Evolutionary conservation across 2,888 invertebrate species (phyloP), one percentile per base, ranked within the genome.

Genomic region (Drosophila austrosaltans): DNA sequence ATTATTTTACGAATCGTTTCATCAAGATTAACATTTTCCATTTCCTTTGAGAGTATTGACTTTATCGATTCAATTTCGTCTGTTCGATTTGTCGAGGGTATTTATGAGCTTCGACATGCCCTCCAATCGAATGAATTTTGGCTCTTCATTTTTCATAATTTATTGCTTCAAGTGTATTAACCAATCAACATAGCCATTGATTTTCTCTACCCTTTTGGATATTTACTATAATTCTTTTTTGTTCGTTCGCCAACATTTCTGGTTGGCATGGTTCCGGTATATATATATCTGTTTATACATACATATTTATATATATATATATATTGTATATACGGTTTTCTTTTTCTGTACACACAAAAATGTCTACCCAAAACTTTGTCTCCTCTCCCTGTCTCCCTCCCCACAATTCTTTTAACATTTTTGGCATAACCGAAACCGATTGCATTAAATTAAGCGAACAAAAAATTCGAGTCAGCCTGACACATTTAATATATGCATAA

Each of bases 401-500:
- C n/a, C 7, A 2, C 56, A 7, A 32, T 6, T 12, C n/a, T 22
- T 20, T 36, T 1, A 36, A 6, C 39, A 59, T 66, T 71, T 48
- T 56, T 75, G 72, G 63, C 77, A 57, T 56, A 48, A 42, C 63
- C 40, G 40, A 42, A 32, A 42, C 68, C 69, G 76, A 73, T 82
- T 79, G 79, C 72, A 77, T 79, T 77, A 79, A 79, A 79, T 82
- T 66, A 79, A 76, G 79, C 80, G 80, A 65, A 72, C 53, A 53
- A n/a, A 53, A 53, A 54, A 54, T 16, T 12, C 66, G 71, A 64
- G 36, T 25, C 66, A 59, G 70, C 75, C 44, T 79, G 79, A 79
- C 79, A 79, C 67, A 72, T 79, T 72, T 69, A 78, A 79, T 81
- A 71, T 75, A 73, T 78, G 79, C 84, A 87, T 81, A 81, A 73